These are phyloP conservation scores for Pangasius larnaudii DNA, from an alignment of 2,797 vertebrate species.

Conservation along the genomic window DNA sequence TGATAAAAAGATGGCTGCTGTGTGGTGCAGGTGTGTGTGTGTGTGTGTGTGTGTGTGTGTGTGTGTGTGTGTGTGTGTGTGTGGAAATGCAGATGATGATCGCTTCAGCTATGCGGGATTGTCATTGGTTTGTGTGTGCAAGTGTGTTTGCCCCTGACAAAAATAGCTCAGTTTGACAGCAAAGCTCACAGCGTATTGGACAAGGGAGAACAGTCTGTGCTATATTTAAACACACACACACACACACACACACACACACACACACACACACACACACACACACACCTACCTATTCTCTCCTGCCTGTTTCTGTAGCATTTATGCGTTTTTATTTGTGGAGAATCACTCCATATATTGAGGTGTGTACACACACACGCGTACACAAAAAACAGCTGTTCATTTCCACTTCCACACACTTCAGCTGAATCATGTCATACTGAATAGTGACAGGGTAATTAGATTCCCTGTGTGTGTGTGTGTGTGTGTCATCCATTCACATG, in stretches of 20 bases:
- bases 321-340: conserved; percentile 17
- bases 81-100: conserved; percentile 25
- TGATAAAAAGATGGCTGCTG: conserved; percentile 35
- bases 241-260: conserved; percentile 7
- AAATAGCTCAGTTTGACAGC: conserved; percentile 51
- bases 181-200: conserved; percentile 37
- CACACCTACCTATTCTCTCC: conserved; percentile 20
- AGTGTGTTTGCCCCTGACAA: conserved; percentile 22
- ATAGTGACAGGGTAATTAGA: background rate
- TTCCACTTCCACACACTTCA: conserved; percentile 1
- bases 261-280: conserved; percentile 9
- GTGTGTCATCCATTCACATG: background rate
- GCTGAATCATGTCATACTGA: background rate
- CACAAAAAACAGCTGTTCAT: conserved; percentile 1
- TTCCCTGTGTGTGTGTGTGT: background rate
- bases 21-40: background rate
- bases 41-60: conserved; percentile 2
- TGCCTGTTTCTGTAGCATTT: conserved; percentile 27
- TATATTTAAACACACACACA: conserved; percentile 42
- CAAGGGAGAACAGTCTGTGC: conserved; percentile 31
- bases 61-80: background rate
- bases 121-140: conserved; percentile 14
- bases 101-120: conserved; percentile 4
- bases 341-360: background rate
- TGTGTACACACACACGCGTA: background rate